phyloP scores from a whole-genome alignment of 2,113 vertebrate species.

The Eurypyga helias region DNA sequence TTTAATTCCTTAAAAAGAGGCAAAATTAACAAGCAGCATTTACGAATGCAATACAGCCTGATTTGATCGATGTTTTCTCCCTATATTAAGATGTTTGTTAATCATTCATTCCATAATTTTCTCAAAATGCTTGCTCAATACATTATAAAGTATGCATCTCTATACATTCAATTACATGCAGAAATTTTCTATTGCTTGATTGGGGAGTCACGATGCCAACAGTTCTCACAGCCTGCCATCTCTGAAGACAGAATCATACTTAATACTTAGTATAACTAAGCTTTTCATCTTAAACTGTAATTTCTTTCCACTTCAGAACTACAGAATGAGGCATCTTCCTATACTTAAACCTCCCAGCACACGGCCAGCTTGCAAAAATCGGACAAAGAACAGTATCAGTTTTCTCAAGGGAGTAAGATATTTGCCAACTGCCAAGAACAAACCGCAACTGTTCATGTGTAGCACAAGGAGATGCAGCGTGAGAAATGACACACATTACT shows the following conservation, averaged over 20 bases:
- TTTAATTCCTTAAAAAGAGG: background rate
- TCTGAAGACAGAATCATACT: constrained; percentile 60
- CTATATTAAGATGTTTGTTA: constrained; percentile 46
- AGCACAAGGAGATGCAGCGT: background rate
- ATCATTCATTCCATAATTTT: constrained; percentile 16
- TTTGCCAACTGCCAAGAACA: constrained; percentile 47
- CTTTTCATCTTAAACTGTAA: constrained; percentile 63
- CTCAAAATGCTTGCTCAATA: constrained; percentile 10
- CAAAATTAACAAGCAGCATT: constrained; percentile 9
- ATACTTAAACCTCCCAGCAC: background rate
- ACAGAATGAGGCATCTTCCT: constrained; percentile 58
- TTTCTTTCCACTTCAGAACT: constrained; percentile 67
- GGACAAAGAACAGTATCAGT: background rate
- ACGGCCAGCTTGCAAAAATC: constrained; percentile 3
- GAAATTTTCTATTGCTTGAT: constrained; percentile 27
- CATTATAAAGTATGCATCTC: background rate
- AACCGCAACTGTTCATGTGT: background rate
- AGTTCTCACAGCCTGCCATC: constrained; percentile 15
- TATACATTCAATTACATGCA: constrained; percentile 39
- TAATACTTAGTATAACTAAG: constrained; percentile 55
- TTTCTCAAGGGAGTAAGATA: constrained; percentile 50
- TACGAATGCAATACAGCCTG: background rate
- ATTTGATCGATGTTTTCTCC: constrained; percentile 48
- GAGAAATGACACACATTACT: background rate
- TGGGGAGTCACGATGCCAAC: constrained; percentile 26